Conservation (phyloP, 2,797 vertebrate genomes). For the Hirundo rustica region DNA sequence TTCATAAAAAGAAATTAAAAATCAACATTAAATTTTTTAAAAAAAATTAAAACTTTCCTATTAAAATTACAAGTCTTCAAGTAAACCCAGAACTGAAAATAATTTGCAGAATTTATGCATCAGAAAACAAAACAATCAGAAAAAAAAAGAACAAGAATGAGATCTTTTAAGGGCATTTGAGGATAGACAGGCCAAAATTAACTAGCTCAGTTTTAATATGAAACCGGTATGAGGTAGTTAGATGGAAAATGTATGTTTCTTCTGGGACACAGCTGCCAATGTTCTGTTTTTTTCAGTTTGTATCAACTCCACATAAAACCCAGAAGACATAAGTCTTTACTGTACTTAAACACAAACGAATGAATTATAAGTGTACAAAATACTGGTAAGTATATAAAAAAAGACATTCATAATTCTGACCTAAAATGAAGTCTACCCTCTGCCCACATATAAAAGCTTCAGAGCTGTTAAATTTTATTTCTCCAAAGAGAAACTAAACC, state of each 20-base stretch:
- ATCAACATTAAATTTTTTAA: not conserved
- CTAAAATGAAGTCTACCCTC: constrained; percentile 45
- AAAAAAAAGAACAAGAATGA: not conserved
- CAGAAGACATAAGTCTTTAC: not conserved
- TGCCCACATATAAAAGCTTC: constrained; percentile 3
- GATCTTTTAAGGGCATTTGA: not conserved
- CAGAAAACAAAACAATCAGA: not conserved
- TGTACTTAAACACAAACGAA: not conserved
- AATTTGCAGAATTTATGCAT: not conserved
- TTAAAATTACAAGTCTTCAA: not conserved
- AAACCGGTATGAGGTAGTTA: not conserved
- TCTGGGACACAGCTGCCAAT: not conserved
- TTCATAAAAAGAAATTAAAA: not conserved
- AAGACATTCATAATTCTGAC: constrained; percentile 50
- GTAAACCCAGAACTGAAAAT: not conserved
- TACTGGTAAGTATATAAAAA: not conserved
- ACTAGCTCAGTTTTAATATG: not conserved
- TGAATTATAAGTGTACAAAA: not conserved
- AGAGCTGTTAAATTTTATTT: constrained; percentile 40
- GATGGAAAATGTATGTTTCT: not conserved
- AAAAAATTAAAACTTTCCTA: not conserved
- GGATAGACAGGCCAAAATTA: not conserved
- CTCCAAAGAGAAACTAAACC: constrained; percentile 11
- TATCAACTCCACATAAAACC: not conserved
- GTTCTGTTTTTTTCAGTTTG: not conserved